Conservation (phyloP, 1,140 invertebrate species). For the Drosophila sproati region DNA sequence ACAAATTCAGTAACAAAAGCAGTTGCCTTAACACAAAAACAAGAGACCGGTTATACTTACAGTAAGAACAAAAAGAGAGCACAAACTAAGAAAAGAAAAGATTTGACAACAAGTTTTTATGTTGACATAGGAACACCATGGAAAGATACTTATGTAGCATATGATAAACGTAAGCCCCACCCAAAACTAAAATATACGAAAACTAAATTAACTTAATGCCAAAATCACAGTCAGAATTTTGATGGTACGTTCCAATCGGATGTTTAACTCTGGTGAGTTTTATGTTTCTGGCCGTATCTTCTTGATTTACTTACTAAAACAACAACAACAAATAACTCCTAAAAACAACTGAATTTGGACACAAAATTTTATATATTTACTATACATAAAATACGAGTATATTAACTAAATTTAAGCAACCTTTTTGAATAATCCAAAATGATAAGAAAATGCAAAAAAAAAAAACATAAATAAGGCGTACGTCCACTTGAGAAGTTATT, state of each 20-base stretch:
- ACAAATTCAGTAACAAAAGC: constrained; percentile 79
- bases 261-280: constrained; percentile 36
- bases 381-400: constrained; percentile 49
- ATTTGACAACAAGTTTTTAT: constrained; percentile 70
- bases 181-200: constrained; percentile 49
- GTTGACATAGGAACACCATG: constrained; percentile 54
- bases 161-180: constrained; percentile 76
- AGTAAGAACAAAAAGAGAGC: constrained; percentile 58
- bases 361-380: constrained; percentile 81
- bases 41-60: constrained; percentile 74
- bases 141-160: constrained; percentile 56
- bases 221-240: constrained; percentile 33
- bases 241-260: constrained; percentile 27
- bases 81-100: constrained; percentile 33
- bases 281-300: constrained; percentile 48
- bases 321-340: constrained; percentile 61
- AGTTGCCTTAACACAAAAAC: constrained; percentile 78
- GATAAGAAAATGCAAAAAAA: constrained; percentile 10
- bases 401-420: constrained; percentile 66
- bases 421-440: constrained; percentile 60
- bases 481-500: constrained; percentile 72
- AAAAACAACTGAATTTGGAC: constrained; percentile 83
- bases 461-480: constrained; percentile 22
- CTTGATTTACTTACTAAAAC: constrained; percentile 27
- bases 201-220: constrained; percentile 32